Evolutionary conservation across 2,888 invertebrate genomes (phyloP).

Genomic region (Hedya salicella): DNA sequence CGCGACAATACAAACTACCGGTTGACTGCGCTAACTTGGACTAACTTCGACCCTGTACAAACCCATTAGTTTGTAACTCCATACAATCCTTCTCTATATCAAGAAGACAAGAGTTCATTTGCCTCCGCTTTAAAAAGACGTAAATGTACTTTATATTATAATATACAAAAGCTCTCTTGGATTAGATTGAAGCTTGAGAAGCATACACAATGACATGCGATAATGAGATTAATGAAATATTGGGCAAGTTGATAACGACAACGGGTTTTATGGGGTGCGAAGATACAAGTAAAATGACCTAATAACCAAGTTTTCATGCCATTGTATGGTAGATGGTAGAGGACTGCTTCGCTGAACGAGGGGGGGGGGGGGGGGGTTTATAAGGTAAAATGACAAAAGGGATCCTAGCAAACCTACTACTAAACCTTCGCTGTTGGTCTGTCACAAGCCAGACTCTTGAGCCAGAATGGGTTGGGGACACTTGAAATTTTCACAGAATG

Average conservation of each 20-base stretch:
- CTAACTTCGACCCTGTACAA: conserved; percentile 10
- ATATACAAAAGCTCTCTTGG: neutral
- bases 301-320: too few relatives aligned
- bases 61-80: conserved; percentile 4
- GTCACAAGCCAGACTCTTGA: too few relatives aligned
- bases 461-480: too few relatives aligned
- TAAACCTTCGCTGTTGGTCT: too few relatives aligned
- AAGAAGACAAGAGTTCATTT: too few relatives aligned
- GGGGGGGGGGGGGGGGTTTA: too few relatives aligned
- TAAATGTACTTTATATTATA: neutral
- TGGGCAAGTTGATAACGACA: conserved; percentile 10
- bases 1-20: neutral
- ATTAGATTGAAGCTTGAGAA: neutral
- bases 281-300: neutral
- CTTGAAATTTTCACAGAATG: too few relatives aligned
- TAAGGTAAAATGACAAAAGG: too few relatives aligned
- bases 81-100: neutral
- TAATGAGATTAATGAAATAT: neutral
- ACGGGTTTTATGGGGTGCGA: neutral
- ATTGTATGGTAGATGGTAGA: too few relatives aligned
- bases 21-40: conserved; percentile 13
- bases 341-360: too few relatives aligned
- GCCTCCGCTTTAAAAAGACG: neutral
- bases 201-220: neutral
- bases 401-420: too few relatives aligned